A percentile compares a stretch with the other conserved stretches of the same genome.
Conservation (phyloP, 2,113 vertebrate genomes). For the Gymnorhina tibicen region DNA sequence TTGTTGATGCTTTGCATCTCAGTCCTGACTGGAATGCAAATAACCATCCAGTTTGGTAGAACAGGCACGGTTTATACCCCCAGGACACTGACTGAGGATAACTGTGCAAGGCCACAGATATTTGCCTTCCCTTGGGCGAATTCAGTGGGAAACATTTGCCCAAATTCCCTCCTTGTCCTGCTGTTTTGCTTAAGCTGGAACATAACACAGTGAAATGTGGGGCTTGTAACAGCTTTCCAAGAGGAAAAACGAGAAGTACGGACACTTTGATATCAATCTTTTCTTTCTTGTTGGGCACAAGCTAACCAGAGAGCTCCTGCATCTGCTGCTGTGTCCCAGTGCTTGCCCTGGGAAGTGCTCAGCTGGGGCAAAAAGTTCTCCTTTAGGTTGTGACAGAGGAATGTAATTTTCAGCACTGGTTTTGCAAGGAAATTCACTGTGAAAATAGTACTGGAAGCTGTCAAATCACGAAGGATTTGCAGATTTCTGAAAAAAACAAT, state of each 20-base stretch:
- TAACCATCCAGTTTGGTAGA: neutral
- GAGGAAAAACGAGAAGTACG: neutral
- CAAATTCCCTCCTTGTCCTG: neutral
- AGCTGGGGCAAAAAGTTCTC: neutral
- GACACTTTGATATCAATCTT: neutral
- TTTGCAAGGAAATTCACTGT: neutral
- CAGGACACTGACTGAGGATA: neutral
- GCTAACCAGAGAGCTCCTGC: neutral
- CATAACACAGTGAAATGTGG: neutral
- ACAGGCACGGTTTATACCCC: neutral
- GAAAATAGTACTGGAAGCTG: neutral
- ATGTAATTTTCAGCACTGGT: neutral
- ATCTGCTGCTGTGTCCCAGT: neutral
- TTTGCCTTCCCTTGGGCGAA: neutral
- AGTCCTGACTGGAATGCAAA: neutral
- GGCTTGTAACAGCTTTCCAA: neutral
- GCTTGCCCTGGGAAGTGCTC: neutral
- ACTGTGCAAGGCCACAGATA: neutral
- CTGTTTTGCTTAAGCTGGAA: neutral
- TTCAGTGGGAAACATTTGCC: neutral
- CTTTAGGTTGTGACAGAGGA: neutral
- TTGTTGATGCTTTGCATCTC: neutral
- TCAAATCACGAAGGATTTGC: neutral
- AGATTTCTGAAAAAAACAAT: neutral
- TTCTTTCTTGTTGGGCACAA: neutral